Percentiles rank a stretch among this genome's conserved stretches.
Conservation (phyloP, 2,888 invertebrate species). For the Catocala fraxini region DNA sequence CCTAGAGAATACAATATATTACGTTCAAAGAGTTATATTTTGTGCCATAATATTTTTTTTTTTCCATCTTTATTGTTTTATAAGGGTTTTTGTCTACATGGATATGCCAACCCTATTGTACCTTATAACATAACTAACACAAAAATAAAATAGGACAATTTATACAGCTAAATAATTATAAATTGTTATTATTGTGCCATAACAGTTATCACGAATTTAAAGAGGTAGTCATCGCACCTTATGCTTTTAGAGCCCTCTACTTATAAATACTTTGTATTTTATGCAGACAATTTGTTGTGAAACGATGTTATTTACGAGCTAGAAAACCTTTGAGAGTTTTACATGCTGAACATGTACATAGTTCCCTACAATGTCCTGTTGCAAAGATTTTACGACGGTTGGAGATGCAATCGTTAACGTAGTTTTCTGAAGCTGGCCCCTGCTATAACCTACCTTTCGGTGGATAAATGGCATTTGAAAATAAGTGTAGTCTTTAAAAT, state of each 20-base stretch:
- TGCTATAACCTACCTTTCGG: neutral
- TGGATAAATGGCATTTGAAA: no score
- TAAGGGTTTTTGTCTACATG: no score
- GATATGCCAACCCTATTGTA: no score
- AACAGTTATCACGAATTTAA: conserved; percentile 22
- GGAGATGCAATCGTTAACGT: conserved; percentile 42
- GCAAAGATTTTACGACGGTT: conserved; percentile 46
- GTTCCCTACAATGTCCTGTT: conserved; percentile 46
- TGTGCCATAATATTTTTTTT: conserved; percentile 17
- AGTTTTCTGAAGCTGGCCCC: no score
- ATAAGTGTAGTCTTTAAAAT: no score
- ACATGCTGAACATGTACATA: conserved; percentile 29
- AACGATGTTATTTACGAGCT: conserved; percentile 38
- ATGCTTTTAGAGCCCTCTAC: conserved; percentile 2
- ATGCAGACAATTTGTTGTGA: conserved; percentile 32
- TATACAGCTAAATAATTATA: no score
- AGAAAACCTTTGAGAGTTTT: conserved; percentile 42
- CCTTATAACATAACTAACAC: no score
- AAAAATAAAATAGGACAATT: no score
- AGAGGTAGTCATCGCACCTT: conserved; percentile 12
- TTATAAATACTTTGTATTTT: conserved; percentile 22
- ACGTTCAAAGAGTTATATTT: conserved; percentile 12
- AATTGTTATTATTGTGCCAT: no score
- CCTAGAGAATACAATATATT: conserved; percentile 12
- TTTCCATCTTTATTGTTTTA: no score